Conservation (phyloP, 2,888 invertebrate species). For the Napeogenes sylphis region DNA sequence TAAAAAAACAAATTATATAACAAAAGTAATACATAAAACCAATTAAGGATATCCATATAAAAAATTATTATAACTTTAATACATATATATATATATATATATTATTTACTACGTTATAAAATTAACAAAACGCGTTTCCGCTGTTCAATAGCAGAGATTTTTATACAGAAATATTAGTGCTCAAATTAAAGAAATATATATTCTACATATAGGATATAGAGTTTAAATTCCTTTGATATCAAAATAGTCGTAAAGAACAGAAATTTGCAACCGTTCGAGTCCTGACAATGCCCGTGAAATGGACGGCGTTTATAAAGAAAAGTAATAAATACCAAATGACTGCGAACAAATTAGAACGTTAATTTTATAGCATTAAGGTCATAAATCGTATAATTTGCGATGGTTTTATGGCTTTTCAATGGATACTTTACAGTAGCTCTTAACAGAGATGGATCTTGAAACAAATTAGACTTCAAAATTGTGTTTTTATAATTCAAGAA, state of each 20-base stretch:
- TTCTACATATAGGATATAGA: background rate
- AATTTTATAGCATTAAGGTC: conserved; percentile 67
- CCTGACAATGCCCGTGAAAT: conserved; percentile 70
- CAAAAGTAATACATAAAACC: no score
- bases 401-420: conserved; percentile 56
- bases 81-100: no score
- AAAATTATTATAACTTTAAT: no score
- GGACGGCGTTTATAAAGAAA: conserved; percentile 52
- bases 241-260: conserved; percentile 60
- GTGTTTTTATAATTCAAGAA: no score
- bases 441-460: conserved; percentile 31
- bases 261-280: conserved; percentile 63
- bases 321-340: conserved; percentile 62
- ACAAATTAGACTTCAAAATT: no score
- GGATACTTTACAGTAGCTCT: conserved; percentile 59
- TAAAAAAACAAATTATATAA: no score
- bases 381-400: conserved; percentile 57
- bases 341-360: conserved; percentile 69
- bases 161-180: no score
- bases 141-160: no score
- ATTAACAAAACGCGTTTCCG: no score
- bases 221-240: background rate
- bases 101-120: no score
- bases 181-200: background rate
- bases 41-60: no score